Percentiles rank a stretch among this genome's conserved stretches.
These are phyloP conservation scores for Acanthis flammea DNA, from an alignment of 2,797 vertebrate genomes.

Conservation along the genomic window DNA sequence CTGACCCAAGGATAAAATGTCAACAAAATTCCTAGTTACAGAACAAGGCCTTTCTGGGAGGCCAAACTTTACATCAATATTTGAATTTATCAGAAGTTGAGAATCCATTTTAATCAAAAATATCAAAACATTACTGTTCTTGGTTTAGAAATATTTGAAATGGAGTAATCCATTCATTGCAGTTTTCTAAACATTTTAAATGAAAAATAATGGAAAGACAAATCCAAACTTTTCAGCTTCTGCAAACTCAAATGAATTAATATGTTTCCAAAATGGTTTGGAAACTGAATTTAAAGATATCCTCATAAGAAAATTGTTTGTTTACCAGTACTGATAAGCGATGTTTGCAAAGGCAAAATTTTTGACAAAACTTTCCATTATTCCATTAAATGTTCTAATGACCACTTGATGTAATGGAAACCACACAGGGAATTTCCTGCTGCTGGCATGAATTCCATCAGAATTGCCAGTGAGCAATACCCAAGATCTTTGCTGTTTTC, in stretches of 20 bases:
- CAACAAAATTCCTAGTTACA: neutral
- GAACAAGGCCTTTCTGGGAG: neutral
- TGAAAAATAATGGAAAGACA: neutral
- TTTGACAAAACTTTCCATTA: neutral
- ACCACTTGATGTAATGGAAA: neutral
- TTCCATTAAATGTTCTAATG: neutral
- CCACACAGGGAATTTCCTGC: neutral
- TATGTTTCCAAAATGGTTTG: neutral
- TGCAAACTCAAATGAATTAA: neutral
- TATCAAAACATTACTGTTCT: neutral
- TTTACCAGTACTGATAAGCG: neutral
- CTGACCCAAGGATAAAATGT: neutral
- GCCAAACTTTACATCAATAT: neutral
- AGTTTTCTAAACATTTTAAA: neutral
- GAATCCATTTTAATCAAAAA: neutral
- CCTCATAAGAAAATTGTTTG: neutral
- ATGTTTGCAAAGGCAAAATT: neutral
- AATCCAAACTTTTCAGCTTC: neutral
- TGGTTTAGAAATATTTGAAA: neutral
- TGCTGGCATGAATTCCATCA: neutral
- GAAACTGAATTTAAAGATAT: neutral
- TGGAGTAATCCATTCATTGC: neutral
- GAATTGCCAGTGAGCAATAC: neutral
- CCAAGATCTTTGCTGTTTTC: neutral
- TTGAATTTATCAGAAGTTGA: neutral